Evolutionary conservation across 2,888 invertebrate species (phyloP), one percentile per base, ranked within the genome.

Genomic region (Nephrocerus scutellatus): DNA sequence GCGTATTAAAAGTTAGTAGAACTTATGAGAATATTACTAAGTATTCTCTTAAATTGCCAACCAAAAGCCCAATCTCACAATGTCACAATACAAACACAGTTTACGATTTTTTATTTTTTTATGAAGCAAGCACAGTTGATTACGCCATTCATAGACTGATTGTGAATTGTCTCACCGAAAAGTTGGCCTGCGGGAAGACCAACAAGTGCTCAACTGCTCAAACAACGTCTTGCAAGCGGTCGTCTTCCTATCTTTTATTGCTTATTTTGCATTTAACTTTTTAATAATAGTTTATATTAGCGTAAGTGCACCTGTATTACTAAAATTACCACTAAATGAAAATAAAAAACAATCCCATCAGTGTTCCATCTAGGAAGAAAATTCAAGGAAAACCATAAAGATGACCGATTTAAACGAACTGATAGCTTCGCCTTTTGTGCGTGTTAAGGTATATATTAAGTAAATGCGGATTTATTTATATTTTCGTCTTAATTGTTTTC

Each of bases 341-440:
- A 20, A 30, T 20, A 18, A 36, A 21, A 35, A n/a, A 16, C 13
- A 21, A 22, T 22, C 7, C 22, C 7, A 10, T 22, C 7, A 24
- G 20, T 28, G 29, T 6, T 19, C 28, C 19, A 31, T 19, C 7
- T 20, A 32, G 22, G 14, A 30, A 10, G 9, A 16, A 23, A 34
- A 33, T 12, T 28, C n/a, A 19, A 30, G 25, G 16, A 38, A 36
- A 8, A 28, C 18, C 32, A 57, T n/a, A n/a, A n/a, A 50, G 50
- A 68, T 66, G 65, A 56, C 65, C 49, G 68, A 68, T 52, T 44
- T 68, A 29, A 64, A 55, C 48, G 60, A 64, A 49, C 25, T 67
- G 39, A 59, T 68, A 61, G 57, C 58, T 31, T 65, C 66, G 36
- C 50, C 62, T 14, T 65, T 66, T 48, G 59, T 68, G 43, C 63